Percentiles rank a stretch among this genome's conserved stretches.
Evolutionary conservation across 2,113 vertebrate species (phyloP).

Genomic region (Australoheros scitulus): DNA sequence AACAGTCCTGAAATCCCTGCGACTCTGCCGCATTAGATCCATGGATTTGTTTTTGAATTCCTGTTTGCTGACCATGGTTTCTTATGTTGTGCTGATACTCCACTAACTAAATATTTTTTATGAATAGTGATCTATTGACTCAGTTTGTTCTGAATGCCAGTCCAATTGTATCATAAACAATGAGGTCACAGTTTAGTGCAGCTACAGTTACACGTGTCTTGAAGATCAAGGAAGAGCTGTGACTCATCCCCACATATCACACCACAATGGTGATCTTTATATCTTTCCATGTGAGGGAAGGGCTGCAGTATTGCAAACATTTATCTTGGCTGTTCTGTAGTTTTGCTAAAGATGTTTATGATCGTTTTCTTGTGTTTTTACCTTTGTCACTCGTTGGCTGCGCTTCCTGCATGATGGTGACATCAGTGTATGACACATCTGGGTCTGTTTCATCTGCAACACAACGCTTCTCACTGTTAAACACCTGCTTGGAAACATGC

Average conservation of each 20-base stretch:
- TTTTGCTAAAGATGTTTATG: not conserved
- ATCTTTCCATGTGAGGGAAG: not conserved
- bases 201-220: not conserved
- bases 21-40: no score
- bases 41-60: no score
- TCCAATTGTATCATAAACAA: not conserved
- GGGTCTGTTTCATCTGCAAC: not conserved
- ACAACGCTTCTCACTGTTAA: not conserved
- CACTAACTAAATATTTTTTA: no score
- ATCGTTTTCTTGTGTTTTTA: not conserved
- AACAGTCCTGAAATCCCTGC: no score
- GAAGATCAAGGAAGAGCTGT: not conserved
- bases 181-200: not conserved
- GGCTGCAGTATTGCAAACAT: not conserved
- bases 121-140: no score
- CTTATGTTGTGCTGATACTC: not conserved
- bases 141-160: no score
- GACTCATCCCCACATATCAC: not conserved
- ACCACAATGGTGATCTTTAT: not conserved
- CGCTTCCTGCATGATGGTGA: not conserved
- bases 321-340: not conserved
- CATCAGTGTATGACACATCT: constrained; percentile 9
- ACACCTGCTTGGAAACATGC: not conserved
- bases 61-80: no score
- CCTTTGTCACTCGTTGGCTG: not conserved